These are phyloP conservation scores for Cromileptes altivelis DNA, from an alignment of 2,113 vertebrate species.

Conservation along the genomic window DNA sequence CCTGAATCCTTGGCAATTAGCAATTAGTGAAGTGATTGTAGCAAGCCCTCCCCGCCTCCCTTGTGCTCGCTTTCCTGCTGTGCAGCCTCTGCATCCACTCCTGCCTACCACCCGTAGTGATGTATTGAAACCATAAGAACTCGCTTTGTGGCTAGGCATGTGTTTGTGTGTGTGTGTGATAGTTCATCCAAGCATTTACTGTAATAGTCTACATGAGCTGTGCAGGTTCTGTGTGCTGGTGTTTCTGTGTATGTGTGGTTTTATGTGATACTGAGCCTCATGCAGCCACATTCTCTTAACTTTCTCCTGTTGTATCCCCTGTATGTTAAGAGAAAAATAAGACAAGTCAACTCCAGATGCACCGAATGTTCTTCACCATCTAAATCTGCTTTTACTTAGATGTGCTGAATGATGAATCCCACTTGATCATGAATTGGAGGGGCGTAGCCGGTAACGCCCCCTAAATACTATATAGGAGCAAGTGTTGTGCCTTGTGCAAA, in stretches of 20 bases:
- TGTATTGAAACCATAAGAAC: conserved; percentile 57
- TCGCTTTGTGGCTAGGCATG: conserved; percentile 48
- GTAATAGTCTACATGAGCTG: conserved; percentile 21
- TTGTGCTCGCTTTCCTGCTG: conserved; percentile 56
- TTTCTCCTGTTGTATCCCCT: no score
- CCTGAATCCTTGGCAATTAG: conserved; percentile 82
- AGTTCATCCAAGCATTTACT: conserved; percentile 35
- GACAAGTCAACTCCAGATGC: neutral
- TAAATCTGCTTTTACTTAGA: neutral
- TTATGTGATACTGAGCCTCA: neutral
- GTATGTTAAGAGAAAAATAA: neutral
- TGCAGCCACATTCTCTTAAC: no score
- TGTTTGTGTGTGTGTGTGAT: neutral
- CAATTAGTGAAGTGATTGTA: conserved; percentile 82
- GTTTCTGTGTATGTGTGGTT: conserved; percentile 23
- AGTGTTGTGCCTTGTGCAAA: no score
- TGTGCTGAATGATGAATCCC: no score
- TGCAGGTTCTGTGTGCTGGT: conserved; percentile 26
- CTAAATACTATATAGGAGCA: no score
- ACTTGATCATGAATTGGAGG: no score
- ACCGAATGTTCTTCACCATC: neutral
- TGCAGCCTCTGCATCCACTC: conserved; percentile 53
- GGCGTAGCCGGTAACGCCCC: no score
- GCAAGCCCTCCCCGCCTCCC: conserved; percentile 56
- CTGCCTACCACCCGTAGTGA: conserved; percentile 42